phyloP scores from a whole-genome alignment of 2,113 vertebrate genomes.

The Castor canadensis region DNA sequence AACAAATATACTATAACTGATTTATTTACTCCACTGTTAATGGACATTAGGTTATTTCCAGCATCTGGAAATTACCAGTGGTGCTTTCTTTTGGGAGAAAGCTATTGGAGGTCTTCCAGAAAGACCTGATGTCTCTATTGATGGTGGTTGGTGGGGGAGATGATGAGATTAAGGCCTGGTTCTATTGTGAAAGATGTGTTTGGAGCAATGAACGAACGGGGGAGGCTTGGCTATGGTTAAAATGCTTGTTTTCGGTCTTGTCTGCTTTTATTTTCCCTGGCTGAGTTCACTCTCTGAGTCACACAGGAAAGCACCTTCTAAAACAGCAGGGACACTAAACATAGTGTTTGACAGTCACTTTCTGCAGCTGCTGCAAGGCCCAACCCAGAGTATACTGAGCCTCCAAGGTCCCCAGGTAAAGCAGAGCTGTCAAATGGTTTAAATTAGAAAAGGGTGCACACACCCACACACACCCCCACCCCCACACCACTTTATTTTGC shows the following conservation, averaged over 20 bases:
- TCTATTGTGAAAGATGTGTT: not conserved
- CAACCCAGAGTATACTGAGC: not conserved
- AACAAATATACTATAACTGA: not conserved
- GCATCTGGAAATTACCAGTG: not conserved
- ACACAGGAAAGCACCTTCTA: slow-evolving; percentile 59
- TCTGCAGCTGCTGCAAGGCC: not conserved
- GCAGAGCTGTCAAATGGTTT: not conserved
- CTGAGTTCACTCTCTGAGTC: slow-evolving; percentile 65
- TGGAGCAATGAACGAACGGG: not conserved
- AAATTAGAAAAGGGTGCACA: not conserved
- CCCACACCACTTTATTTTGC: not conserved
- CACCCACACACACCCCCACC: rapidly evolving
- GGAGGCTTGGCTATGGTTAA: not conserved
- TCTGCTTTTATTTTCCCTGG: slow-evolving; percentile 22
- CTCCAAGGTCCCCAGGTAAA: not conserved
- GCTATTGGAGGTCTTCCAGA: not conserved
- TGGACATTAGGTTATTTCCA: not conserved
- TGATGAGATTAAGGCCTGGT: not conserved
- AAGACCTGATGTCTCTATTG: rapidly evolving
- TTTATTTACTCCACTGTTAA: not conserved
- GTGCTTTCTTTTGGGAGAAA: not conserved
- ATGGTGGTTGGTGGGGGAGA: not conserved
- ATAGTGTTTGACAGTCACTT: not conserved
- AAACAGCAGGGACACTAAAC: slow-evolving; percentile 32
- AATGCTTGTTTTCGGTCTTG: not conserved